Base-by-base conservation (phyloP, 2,113 vertebrate genomes). In the Atrichornis clamosus region DNA sequence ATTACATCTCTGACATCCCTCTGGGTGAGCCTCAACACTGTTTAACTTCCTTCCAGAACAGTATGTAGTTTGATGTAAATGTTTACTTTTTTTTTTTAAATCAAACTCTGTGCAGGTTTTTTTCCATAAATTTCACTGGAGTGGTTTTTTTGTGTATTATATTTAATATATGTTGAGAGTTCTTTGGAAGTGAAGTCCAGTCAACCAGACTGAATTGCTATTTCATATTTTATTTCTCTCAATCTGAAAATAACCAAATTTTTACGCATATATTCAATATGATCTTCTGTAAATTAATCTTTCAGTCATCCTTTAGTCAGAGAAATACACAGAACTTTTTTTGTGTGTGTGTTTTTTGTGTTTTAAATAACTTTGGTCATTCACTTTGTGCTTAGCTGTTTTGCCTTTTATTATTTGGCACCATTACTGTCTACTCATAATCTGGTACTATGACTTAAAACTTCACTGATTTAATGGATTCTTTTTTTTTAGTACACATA, bases 1-100 rank as follows among this genome's bases (percentile, higher is more conserved):
- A 96, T 96, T 96, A 91, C 70, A 96, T 83, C 84, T 97, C 94
- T 91, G 74, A 91, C 59, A 87, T 91, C 39, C 70, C 70, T 96
- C 50, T 85, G 89, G 32, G 65, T 87, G 77, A 95, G 55, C 49
- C 91, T 94, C 52, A 79, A 72, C 59, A 50, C 52, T 81, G 46
- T 83, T 93, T 62, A 68, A 87, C 91, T 95, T 96, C 91, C 95
- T 96, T 89, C 87, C 89, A 96, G 74, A 91, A 77, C 32, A 75
- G 23, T 79, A 69, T 35, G 49, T 64, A 95, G 53, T 53, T 82
- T 91, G 77, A 93, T 60, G 84, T 53, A 76, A 76, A 87, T 64
- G 37, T 93, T 95, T 87, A 56, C 49, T 24, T 17, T 53, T 42
- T 26, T 33, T 41, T 33, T 33, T n/a, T 8, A 0, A 19, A 41